Evolutionary conservation across 2,797 vertebrate genomes (phyloP), one percentile per base, ranked within the genome.

Genomic region (Anableps anableps): DNA sequence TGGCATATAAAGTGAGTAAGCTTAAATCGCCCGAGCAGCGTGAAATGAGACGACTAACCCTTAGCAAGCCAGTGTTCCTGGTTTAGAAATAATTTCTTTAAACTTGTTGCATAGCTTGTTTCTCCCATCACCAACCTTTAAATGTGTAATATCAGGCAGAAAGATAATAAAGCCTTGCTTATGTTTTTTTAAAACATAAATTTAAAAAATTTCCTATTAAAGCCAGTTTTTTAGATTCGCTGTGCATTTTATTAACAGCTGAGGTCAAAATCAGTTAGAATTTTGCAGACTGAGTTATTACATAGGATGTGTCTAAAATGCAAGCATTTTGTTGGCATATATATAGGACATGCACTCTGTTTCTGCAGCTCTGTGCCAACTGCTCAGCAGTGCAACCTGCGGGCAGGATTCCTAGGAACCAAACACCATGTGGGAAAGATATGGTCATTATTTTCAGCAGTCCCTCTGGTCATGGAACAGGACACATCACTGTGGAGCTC

Each of bases 1-100:
- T 76, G 50, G 77, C 58, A 79, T 81, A 79, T 80, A 87, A 85
- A 87, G 84, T 77, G 87, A 78, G 80, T 85, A 82, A 86, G 83
- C 86, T 95, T 74, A 89, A 94, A 94, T 94, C 36, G 80, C 70
- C 81, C 36, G 85, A 93, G 89, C 88, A 89, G 78, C 84, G 76
- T 94, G 93, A 95, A 94, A 95, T 91, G 84, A 92, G 89, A 86
- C 74, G 50, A 71, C 87, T 88, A 88, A 91, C 88, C 86, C 78
- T 77, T 55, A 83, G 86, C 82, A 72, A 88, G 82, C 76, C 81
- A 55, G 80, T 87, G 83, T 83, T 83, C 83, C 78, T 74, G 85
- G 81, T 88, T 87, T 85, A 80, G 45, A 86, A 90, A 88, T 82
- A 87, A 80, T 90, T 80, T 82, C 73, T 90, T 90, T 64, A 48